Base-by-base conservation (phyloP, 2,113 vertebrate species). In the Hippoglossus stenolepis region DNA sequence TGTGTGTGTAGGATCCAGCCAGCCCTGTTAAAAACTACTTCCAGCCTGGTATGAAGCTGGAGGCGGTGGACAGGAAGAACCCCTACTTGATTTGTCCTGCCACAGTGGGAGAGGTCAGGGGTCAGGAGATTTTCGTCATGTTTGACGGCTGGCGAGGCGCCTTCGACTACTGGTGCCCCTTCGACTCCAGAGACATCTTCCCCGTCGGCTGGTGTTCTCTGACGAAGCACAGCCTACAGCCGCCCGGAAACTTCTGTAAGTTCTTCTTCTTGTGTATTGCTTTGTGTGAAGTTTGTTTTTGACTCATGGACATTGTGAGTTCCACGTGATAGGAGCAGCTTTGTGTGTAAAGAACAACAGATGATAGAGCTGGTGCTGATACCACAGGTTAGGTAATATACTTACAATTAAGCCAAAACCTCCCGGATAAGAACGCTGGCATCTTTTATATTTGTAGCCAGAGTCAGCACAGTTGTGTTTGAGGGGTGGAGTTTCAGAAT, bases 131-230 rank as follows among this genome's bases (percentile, higher is more conserved):
- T 83, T 96, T 97, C 56, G 93, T 99, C 81, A 98, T 96, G 58
- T 99, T 99, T 70, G 98, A 99, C 60, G 97, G 97, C 70, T 99
- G 96, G 97, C 95, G 96, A 82, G 96, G 96, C 21, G 95, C 95
- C 71, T 99, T 98, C 82, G 96, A 97, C 91, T 99, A 99, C 65
- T 98, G 98, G 98, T 99, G 97, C 92, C 96, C 95, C 75, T 97
- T 96, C 59, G 95, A 99, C 93, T 98, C 96, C 76, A 94, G 97
- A 87, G 98, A 99, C 94, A 95, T 99, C 94, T 99, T 99, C 85
- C 97, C 97, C 9, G 95, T 97, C 0, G 97, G 97, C 73, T 99
- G 98, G 98, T 99, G 97, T 70, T 64, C 73, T 38, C 91, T 97
- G 85, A 98, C 97, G 60, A 97, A 96, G 89, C 97, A 98, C 96